Evolutionary conservation across 2,888 invertebrate genomes (phyloP), one percentile per base, ranked within the genome.

Genomic region (Nephrotoma appendiculata): DNA sequence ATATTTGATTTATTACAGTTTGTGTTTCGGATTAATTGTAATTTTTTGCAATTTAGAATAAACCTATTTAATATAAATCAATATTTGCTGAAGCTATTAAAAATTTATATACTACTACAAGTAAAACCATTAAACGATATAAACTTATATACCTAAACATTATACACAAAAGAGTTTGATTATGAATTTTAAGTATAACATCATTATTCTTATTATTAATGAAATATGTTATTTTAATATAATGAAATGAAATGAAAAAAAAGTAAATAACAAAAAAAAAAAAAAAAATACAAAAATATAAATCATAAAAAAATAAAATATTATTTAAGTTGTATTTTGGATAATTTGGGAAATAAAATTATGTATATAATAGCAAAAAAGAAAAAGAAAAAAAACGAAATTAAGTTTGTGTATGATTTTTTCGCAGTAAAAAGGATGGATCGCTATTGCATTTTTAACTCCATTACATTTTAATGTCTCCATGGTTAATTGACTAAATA

Each of bases 271-370:
- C n/a, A 42, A 41, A 11, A 45, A 85, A 19, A 45, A 7, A 43
- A 85, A 43, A 85, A 44, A 85, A 44, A 85, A 43, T 44, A 85
- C 84, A 85, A 44, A 85, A 84, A 42, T 85, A 43, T 85, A 85
- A 85, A 44, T 85, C 42, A 31, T n/a, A 42, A 42, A 41, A 41
- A 41, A 41, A 42, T 85, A 85, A n/a, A n/a, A 44, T 85, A 85
- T 85, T 85, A 85, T 44, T 44, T 44, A 44, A 85, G 85, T 44
- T 85, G 85, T 85, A 85, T 85, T 85, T 85, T 85, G 85, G 85
- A 44, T 85, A 85, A 85, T 85, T 85, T 85, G 85, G 85, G 85
- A 85, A 84, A 85, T 85, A 85, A 85, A 85, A 85, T 44, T 44
- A 85, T 85, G 85, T 85, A 85, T 44, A 85, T 85, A 85, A 85